Evolutionary conservation across 2,113 vertebrate genomes (phyloP), one percentile per base, ranked within the genome.

Genomic region (Petrocephalus microphthalmus): DNA sequence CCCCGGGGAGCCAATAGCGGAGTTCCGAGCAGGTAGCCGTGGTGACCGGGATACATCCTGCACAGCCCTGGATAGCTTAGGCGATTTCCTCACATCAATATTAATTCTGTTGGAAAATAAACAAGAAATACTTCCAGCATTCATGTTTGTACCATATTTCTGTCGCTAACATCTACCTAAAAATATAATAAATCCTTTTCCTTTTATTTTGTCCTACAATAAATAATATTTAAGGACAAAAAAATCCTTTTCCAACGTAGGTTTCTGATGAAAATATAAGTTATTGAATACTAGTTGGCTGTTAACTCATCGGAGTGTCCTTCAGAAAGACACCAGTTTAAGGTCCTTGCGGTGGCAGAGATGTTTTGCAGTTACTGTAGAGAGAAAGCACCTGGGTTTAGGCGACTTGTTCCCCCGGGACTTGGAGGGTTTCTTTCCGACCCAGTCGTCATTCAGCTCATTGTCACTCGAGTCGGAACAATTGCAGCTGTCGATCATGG

Each of bases 391-490:
- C 94, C 95, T 96, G 91, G 94, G 95, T 94, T 96, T 96, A 88
- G 96, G 94, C 60, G 96, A 99, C 92, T 98, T 97, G 95, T 97
- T 99, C 92, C 98, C 97, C 90, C 98, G 94, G 90, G 98, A 96
- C 92, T 99, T 99, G 78, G 98, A 98, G 47, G 98, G 99, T 91
- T 98, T 99, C 92, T 97, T 99, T 87, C 97, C 97, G 45, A 97
- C 97, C 98, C 98, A 99, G 92, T 99, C 98, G 82, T 99, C 98
- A n/a, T 97, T 99, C 92, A 99, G 91, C 92, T 99, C 98, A 0
- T 99, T 97, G 94, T 99, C 98, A 0, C 98, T 99, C 91, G 98
- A 99, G 95, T 99, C 98, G 0, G 98, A 99, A 93, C 98, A 99
- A 95, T 99, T 99, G 92, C 98, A 99, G 95, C 98, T 99, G 96